Conservation (phyloP, 2,797 vertebrate genomes). For the Carduelis carduelis region DNA sequence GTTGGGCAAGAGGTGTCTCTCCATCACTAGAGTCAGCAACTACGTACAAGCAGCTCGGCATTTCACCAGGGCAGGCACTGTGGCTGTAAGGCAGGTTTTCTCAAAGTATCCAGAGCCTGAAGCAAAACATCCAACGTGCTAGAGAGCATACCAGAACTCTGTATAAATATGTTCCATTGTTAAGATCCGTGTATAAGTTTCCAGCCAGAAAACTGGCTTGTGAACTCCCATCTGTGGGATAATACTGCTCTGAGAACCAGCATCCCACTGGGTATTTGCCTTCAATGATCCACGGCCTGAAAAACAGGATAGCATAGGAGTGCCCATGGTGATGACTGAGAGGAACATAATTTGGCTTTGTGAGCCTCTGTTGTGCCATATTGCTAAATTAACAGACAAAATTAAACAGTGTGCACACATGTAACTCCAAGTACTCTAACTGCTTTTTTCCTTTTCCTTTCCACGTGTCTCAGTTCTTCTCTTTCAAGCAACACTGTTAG, state of each 20-base stretch:
- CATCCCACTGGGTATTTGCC: background rate
- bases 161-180: conserved; percentile 60
- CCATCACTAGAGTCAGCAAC: background rate
- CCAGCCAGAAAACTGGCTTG: conserved; percentile 42
- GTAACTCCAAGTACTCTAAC: background rate
- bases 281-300: background rate
- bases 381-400: background rate
- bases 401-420: background rate
- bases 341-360: background rate
- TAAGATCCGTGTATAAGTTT: conserved; percentile 39
- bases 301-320: background rate
- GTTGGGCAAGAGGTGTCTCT: background rate
- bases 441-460: background rate
- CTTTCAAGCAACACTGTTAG: background rate
- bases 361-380: background rate
- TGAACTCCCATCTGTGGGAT: conserved; percentile 26
- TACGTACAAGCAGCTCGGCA: rapidly evolving
- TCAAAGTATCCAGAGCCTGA: conserved; percentile 14
- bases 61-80: background rate
- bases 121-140: conserved; percentile 28
- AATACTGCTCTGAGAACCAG: conserved; percentile 4
- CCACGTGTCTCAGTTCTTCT: background rate
- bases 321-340: background rate
- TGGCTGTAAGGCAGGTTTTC: background rate
- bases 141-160: conserved; percentile 47